Conservation (phyloP, 2,797 vertebrate genomes). For the Megalops cyprinoides region DNA sequence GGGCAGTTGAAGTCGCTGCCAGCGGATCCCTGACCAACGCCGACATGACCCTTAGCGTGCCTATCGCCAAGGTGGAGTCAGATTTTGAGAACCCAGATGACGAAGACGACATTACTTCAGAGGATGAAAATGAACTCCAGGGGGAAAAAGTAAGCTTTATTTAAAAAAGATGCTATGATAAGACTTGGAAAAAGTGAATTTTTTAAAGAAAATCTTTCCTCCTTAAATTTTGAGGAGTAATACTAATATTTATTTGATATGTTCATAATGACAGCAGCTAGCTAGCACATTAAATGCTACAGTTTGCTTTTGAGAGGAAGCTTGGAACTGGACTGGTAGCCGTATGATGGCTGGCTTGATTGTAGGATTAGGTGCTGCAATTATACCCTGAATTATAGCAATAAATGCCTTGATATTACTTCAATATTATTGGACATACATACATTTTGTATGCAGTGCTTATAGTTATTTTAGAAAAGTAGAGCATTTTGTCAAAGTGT, state of each 20-base stretch:
- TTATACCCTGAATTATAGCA: background rate
- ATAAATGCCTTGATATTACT: too few species aligned
- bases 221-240: too few species aligned
- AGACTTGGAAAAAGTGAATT: too few species aligned
- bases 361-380: background rate
- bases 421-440: too few species aligned
- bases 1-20: conserved; percentile 67
- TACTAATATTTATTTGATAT: too few species aligned
- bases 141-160: conserved; percentile 53
- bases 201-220: too few species aligned
- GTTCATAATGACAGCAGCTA: too few species aligned
- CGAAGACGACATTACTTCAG: conserved; percentile 69
- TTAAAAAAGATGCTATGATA: too few species aligned
- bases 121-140: conserved; percentile 51
- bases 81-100: conserved; percentile 77
- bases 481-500: too few species aligned
- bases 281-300: background rate
- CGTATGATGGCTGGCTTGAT: background rate
- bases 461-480: too few species aligned
- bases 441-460: too few species aligned
- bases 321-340: background rate
- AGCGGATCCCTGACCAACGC: conserved; percentile 78
- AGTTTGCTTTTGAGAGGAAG: background rate
- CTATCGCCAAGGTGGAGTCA: conserved; percentile 81
- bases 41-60: conserved; percentile 69